These are phyloP conservation scores for Rhingia rostrata DNA, from an alignment of 2,888 invertebrate species.

Conservation along the genomic window DNA sequence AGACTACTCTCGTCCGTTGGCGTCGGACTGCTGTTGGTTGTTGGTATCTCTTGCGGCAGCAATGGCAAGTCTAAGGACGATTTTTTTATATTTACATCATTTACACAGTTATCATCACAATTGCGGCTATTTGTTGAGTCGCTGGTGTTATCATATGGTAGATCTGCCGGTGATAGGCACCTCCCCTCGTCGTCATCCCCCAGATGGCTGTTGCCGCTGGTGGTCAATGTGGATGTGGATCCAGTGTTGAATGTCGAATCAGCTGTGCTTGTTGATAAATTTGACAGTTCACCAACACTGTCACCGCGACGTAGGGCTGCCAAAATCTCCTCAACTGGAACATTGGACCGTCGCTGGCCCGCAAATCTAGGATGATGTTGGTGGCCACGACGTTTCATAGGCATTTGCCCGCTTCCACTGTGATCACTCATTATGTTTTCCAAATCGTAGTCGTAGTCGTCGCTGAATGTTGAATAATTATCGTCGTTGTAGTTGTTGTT, in stretches of 20 bases:
- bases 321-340: slow-evolving; percentile 83
- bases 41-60: slow-evolving; percentile 76
- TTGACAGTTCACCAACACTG: slow-evolving; percentile 79
- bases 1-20: slow-evolving; percentile 82
- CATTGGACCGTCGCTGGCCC: slow-evolving; percentile 85
- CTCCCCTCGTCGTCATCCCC: slow-evolving; percentile 68
- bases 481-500: slow-evolving; percentile 75
- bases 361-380: slow-evolving; percentile 90
- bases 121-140: slow-evolving; percentile 48
- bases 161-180: slow-evolving; percentile 69
- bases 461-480: slow-evolving; percentile 68
- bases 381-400: slow-evolving; percentile 86
- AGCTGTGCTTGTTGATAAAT: slow-evolving; percentile 76
- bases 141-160: slow-evolving; percentile 35
- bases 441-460: slow-evolving; percentile 60
- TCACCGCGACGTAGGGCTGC: slow-evolving; percentile 82
- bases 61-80: slow-evolving; percentile 79
- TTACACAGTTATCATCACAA: slow-evolving; percentile 62
- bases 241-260: slow-evolving; percentile 75
- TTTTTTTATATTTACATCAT: slow-evolving; percentile 74
- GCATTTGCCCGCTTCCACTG: slow-evolving; percentile 74
- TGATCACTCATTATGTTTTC: slow-evolving; percentile 77
- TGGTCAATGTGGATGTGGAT: slow-evolving; percentile 72
- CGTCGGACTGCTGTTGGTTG: slow-evolving; percentile 81
- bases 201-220: slow-evolving; percentile 45